These are phyloP conservation scores for Corynorhinus townsendii DNA, from an alignment of 2,113 vertebrate species.

Conservation along the genomic window DNA sequence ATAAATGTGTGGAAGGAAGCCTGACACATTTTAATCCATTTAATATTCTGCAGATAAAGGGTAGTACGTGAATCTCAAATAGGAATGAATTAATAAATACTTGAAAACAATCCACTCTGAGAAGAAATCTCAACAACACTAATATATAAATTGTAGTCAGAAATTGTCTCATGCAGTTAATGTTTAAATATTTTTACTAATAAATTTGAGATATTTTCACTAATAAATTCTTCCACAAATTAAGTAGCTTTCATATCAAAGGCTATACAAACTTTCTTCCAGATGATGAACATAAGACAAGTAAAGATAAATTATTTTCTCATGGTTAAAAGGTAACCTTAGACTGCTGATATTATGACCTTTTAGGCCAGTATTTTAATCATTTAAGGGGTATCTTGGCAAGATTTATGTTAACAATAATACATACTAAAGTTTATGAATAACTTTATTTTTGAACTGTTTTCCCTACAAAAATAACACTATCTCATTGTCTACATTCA, in stretches of 20 bases:
- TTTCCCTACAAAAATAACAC: background rate
- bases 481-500: background rate
- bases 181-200: conserved; percentile 23
- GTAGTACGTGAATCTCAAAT: background rate
- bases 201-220: conserved; percentile 35
- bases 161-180: background rate
- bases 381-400: background rate
- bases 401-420: background rate
- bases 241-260: background rate
- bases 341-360: background rate
- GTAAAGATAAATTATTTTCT: conserved; percentile 15
- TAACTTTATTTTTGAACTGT: conserved; percentile 12
- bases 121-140: background rate
- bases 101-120: background rate
- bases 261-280: background rate
- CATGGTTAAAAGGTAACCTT: background rate
- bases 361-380: background rate
- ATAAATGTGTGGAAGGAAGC: background rate
- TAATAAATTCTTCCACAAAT: background rate
- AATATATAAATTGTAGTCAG: background rate
- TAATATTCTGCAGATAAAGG: background rate
- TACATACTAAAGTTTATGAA: background rate
- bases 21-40: background rate
- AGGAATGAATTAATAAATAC: conserved; percentile 13
- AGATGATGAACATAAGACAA: conserved; percentile 2